Base-by-base conservation (phyloP, 2,797 vertebrate genomes). In the Falco cherrug region DNA sequence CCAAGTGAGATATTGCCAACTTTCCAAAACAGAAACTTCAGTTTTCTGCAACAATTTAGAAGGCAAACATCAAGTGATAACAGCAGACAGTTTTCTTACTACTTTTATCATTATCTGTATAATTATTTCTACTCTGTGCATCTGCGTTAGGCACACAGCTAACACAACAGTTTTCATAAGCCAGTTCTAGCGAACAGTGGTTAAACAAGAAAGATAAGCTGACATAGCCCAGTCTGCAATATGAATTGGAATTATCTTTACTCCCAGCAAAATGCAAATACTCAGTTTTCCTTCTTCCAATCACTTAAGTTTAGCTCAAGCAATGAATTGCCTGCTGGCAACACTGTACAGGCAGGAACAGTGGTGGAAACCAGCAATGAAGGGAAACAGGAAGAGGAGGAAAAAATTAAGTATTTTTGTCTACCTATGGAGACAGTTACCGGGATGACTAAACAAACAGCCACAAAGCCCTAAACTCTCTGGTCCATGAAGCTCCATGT, bases 221-320 rank as follows among this genome's bases (percentile, higher is more conserved):
- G 35, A 67, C 4, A 53, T 7, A 79, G 33, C 43, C 54, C 67
- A 59, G 60, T 13, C 37, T n/a, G 50, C 5, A 50, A 11, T 13
- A 24, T 16, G 43, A 76, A 78, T 81, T 84, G 45, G n/a, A 83
- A 87, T 68, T 31, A 84, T 39, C 61, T 61, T 74, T 64, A 78
- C 81, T 85, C 43, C 48, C 47, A 87, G 37, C 37, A 95, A 82
- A 90, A 96, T 13, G 45, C 41, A 95, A 91, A 91, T 48, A 70
- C 16, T 79, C 41, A 51, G 21, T 48, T 65, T 86, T 57, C 45
- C 57, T 81, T 73, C 74, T 65, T 95, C 33, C 28, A 68, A 31
- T 56, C 61, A 51, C 22, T 74, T 13, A 43, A 65, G 39, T 20
- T n/a, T 56, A 69, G 37, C 47, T 94, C 68, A 65, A 89, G 77